phyloP scores from a whole-genome alignment of 2,888 invertebrate genomes.

The Augochlorella aurata region DNA sequence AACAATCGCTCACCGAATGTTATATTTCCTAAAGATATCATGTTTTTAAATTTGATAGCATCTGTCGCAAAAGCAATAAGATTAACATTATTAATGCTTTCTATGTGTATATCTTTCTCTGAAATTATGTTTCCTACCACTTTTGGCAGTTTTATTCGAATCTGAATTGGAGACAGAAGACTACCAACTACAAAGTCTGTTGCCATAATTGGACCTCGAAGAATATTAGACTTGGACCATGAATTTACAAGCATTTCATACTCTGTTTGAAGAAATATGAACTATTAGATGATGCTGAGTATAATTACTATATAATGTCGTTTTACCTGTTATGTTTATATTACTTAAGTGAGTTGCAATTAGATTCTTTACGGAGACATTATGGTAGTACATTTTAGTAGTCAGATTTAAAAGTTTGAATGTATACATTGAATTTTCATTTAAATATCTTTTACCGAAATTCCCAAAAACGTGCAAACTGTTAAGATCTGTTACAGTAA shows the following conservation, averaged over 20 bases:
- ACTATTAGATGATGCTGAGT: background rate
- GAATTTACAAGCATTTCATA: conserved; percentile 46
- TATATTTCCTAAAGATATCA: conserved; percentile 76
- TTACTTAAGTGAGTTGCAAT: background rate
- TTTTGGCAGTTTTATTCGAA: conserved; percentile 57
- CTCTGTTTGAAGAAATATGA: conserved; percentile 28
- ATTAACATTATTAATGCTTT: conserved; percentile 80
- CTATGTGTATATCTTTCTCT: conserved; percentile 76
- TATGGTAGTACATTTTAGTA: conserved; percentile 57
- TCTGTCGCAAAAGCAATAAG: conserved; percentile 77
- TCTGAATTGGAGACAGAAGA: conserved; percentile 49
- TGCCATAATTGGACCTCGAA: conserved; percentile 61
- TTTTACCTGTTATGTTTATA: conserved; percentile 43
- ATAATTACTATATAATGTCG: background rate
- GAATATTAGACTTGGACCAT: conserved; percentile 63
- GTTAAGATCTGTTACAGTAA: conserved; percentile 61
- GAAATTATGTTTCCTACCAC: conserved; percentile 72
- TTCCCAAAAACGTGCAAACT: conserved; percentile 54
- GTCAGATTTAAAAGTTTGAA: conserved; percentile 59
- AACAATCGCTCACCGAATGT: conserved; percentile 79
- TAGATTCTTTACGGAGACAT: conserved; percentile 54
- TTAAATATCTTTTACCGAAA: conserved; percentile 47
- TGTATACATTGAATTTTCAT: conserved; percentile 54
- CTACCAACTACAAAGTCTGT: conserved; percentile 51
- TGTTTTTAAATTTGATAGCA: conserved; percentile 80